A percentile compares a stretch with the other conserved stretches of the same genome.
Evolutionary conservation across 2,113 vertebrate genomes (phyloP).

Genomic region (Ammodramus savannarum): DNA sequence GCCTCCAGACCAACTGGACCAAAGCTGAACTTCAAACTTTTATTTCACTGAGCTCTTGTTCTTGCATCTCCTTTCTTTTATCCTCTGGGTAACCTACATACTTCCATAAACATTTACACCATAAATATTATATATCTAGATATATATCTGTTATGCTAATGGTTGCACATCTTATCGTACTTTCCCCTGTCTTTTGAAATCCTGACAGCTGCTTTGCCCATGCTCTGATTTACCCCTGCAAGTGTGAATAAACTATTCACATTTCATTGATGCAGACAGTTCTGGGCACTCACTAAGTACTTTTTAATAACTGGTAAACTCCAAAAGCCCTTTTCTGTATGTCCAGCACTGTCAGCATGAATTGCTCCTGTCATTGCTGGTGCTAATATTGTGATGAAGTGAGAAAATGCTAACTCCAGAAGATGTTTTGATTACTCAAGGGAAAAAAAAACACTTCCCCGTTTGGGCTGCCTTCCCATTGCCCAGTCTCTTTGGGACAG

Average conservation of each 20-base stretch:
- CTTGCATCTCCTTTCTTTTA: not conserved
- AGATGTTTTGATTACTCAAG: not conserved
- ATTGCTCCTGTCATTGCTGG: not conserved
- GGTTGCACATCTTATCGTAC: not conserved
- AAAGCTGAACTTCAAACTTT: not conserved
- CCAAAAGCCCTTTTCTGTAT: not conserved
- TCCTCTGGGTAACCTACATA: not conserved
- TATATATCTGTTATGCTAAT: not conserved
- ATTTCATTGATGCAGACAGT: not conserved
- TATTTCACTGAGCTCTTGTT: not conserved
- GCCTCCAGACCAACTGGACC: not conserved
- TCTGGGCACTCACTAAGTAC: not conserved
- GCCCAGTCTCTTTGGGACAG: not conserved
- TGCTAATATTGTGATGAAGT: not conserved
- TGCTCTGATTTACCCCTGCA: accelerated
- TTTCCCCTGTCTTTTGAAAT: not conserved
- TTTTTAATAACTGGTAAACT: not conserved
- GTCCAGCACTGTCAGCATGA: not conserved
- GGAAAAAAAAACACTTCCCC: not conserved
- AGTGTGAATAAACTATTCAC: not conserved
- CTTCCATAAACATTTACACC: not conserved
- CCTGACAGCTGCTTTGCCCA: not conserved
- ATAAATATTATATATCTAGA: too few relatives aligned
- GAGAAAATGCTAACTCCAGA: not conserved
- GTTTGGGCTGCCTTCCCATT: not conserved